These are phyloP conservation scores for Campoletis sonorensis DNA, from an alignment of 1,140 invertebrate species.

Conservation along the genomic window DNA sequence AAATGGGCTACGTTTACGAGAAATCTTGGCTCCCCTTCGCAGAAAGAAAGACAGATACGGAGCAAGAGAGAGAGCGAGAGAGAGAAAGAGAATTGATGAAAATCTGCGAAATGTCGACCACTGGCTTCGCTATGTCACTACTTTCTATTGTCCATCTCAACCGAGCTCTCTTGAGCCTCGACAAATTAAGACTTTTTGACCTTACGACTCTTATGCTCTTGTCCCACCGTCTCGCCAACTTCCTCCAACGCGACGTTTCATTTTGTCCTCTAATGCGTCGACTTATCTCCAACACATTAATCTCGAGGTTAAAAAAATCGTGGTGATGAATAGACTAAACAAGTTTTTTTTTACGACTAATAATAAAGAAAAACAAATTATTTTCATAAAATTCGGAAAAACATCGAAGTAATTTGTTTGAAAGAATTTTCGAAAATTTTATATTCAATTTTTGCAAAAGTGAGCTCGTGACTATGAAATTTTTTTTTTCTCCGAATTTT, in stretches of 20 bases:
- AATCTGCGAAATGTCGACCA: constrained; percentile 5
- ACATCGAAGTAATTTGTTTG: no score
- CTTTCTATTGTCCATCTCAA: constrained; percentile 20
- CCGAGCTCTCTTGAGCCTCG: neutral
- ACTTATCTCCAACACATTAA: neutral
- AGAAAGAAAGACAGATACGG: neutral
- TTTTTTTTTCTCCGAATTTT: no score
- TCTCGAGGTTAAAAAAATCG: no score
- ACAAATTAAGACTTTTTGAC: constrained; percentile 34
- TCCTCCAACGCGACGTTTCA: constrained; percentile 6
- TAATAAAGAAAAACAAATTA: no score
- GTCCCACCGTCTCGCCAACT: neutral
- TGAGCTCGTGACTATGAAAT: no score
- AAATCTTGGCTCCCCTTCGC: neutral
- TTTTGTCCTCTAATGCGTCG: neutral
- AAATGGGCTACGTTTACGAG: constrained; percentile 45
- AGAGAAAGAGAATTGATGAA: constrained; percentile 34
- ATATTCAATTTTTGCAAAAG: no score
- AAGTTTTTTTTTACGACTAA: no score
- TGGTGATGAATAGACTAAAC: no score
- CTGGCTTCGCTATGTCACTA: neutral
- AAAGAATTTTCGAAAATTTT: no score
- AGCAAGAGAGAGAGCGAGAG: neutral
- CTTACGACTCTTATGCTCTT: neutral
- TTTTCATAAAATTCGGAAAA: no score